A percentile compares a stretch with the other conserved stretches of the same genome.
phyloP scores from a whole-genome alignment of 1,140 invertebrate species.

The Neodiprion virginianus region DNA sequence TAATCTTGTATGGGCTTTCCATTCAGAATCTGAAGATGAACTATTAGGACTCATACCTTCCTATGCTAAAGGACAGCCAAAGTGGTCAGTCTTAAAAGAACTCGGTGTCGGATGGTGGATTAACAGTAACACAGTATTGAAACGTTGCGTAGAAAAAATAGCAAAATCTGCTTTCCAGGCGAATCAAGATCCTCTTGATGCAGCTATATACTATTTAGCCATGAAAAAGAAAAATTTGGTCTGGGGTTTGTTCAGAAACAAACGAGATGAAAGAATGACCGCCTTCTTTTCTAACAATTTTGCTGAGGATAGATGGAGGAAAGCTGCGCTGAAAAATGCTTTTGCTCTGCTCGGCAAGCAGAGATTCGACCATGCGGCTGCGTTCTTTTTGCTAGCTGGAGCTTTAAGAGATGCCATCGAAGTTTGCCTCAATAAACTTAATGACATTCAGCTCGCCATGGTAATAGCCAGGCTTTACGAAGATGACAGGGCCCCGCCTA shows the following conservation, averaged over 20 bases:
- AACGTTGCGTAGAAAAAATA: slow-evolving; percentile 89
- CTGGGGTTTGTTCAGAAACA: slow-evolving; percentile 93
- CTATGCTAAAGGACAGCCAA: slow-evolving; percentile 81
- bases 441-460: slow-evolving; percentile 96
- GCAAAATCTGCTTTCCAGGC: slow-evolving; percentile 90
- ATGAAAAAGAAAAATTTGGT: slow-evolving; percentile 98
- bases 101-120: slow-evolving; percentile 98
- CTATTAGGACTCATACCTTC: slow-evolving; percentile 89
- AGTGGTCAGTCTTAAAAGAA: slow-evolving; percentile 92
- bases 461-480: slow-evolving; percentile 93
- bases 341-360: slow-evolving; percentile 96
- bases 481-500: slow-evolving; percentile 74
- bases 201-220: slow-evolving; percentile 96
- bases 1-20: slow-evolving; percentile 98
- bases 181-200: slow-evolving; percentile 95
- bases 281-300: slow-evolving; percentile 97
- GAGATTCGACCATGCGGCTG: slow-evolving; percentile 91
- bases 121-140: slow-evolving; percentile 82
- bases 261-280: slow-evolving; percentile 91
- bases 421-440: slow-evolving; percentile 88
- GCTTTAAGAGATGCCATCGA: slow-evolving; percentile 95
- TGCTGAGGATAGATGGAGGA: slow-evolving; percentile 90
- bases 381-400: slow-evolving; percentile 94
- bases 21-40: slow-evolving; percentile 98
- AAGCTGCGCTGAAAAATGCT: slow-evolving; percentile 97